Conservation (phyloP, 1,140 invertebrate species). For the Heliconius melpomene region DNA sequence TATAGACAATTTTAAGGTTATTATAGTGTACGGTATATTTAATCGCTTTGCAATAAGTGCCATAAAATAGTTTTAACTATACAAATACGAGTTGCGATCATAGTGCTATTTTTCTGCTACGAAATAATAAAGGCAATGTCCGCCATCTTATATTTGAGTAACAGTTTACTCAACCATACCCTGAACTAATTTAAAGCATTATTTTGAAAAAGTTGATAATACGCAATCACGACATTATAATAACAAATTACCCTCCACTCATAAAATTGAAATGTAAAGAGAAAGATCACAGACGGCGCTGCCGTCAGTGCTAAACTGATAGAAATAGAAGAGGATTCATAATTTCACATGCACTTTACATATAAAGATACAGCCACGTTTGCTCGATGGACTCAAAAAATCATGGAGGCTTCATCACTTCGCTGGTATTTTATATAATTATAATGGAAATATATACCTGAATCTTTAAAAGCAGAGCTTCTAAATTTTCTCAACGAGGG, state of each 20-base stretch:
- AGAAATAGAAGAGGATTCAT: conserved; percentile 20
- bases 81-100: background rate
- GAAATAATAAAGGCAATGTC: conserved; percentile 37
- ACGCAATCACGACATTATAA: conserved; percentile 43
- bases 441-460: conserved; percentile 46
- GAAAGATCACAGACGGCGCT: conserved; percentile 68
- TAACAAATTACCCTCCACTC: conserved; percentile 62
- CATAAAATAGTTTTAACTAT: background rate
- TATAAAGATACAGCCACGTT: conserved; percentile 28
- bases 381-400: background rate
- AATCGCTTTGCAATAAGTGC: background rate
- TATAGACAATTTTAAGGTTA: background rate
- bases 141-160: conserved; percentile 49
- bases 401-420: background rate
- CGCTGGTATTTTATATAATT: conserved; percentile 7
- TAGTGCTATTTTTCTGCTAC: conserved; percentile 5
- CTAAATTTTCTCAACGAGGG: conserved; percentile 72
- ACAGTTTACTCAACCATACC: conserved; percentile 26
- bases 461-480: conserved; percentile 48
- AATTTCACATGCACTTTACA: conserved; percentile 12
- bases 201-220: conserved; percentile 33
- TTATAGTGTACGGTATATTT: background rate
- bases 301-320: conserved; percentile 50
- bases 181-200: conserved; percentile 2
- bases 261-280: conserved; percentile 50